Evolutionary conservation across 1,140 invertebrate genomes (phyloP), one percentile per base, ranked within the genome.

Genomic region (Scaptomyza montana): DNA sequence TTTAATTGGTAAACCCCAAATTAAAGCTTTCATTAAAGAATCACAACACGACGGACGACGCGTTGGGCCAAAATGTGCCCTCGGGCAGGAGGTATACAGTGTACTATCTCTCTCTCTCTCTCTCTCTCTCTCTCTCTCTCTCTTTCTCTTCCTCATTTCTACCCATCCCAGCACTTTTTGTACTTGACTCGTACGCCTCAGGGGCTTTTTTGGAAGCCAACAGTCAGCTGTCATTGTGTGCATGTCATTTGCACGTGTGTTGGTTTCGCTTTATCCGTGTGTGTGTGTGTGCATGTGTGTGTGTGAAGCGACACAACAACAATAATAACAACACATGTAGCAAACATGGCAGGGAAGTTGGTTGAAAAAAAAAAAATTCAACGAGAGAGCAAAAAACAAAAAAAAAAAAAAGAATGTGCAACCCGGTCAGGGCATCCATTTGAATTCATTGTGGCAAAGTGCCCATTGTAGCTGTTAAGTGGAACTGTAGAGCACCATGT

Each of bases 401-500:
- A 39, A 66, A 63, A 49, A 33, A 12, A 45, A 30, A 57, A 66
- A 49, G 75, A 89, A 68, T 61, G 66, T 71, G 61, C 73, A 67
- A 84, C 79, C 73, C 60, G 67, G 76, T 76, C 79, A 74, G 84
- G 84, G 84, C 84, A 89, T 89, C 84, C 84, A 89, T 89, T 89
- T 89, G 84, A 89, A 86, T 86, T 90, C 81, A 90, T 90, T 90
- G 79, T 81, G 81, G 87, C 87, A 87, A 90, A 90, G 87, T 90
- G 87, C 82, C 82, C 87, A 90, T 82, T 90, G 87, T 90, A 90
- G 87, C 87, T 90, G 87, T 89, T 90, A 90, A 90, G 87, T 90
- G 87, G 82, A 90, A 90, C 87, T 90, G 87, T 85, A 90, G 87
- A 82, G 87, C 81, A 87, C 76, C 87, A 90, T 90, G 82, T 90